Base-by-base conservation (phyloP, 2,113 vertebrate genomes). In the Regulus satrapa region DNA sequence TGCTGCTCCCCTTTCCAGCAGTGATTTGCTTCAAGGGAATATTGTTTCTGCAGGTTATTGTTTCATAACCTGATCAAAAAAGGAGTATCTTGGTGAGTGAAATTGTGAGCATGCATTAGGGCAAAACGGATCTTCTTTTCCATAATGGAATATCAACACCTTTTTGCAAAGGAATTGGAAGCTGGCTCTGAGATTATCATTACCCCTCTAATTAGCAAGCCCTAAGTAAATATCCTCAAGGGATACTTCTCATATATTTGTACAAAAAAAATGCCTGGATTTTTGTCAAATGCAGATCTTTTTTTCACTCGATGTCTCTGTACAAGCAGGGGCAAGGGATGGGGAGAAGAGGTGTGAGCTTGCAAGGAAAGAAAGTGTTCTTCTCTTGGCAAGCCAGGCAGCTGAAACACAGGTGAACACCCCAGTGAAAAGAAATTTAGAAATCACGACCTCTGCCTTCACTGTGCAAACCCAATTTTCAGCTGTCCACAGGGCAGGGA, bases 21-120 rank as follows among this genome's bases (percentile, higher is more conserved):
- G 92, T 4, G 40, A 95, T 97, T 96, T 77, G 56, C 69, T 93
- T 54, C n/a, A 87, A 97, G 92, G 71, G 84, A 49, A 55, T 46
- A 55, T 19, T 89, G 41, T 14, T 76, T 7, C 24, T 69, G 34
- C 43, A 49, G 41, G 34, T 69, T 91, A 96, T 95, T 97, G 94
- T 97, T 98, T 97, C 95, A 82, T 97, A 94, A 89, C 40, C 84
- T 85, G 79, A 97, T 97, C 88, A 97, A 96, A 97, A 97, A 97
- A 94, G 73, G 85, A 78, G 3, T 48, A 84, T 88, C 86, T 94
- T 17, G n/a, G 88, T 95, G 93, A 96, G 91, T 97, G 86, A 97
- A 97, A 95, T 34, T 89, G 58, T 78, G 88, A 94, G 63, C 89
- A 76, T 74, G 88, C 92, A 91, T 40, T 94, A 76, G 68, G 69